A percentile compares a stretch with the other conserved stretches of the same genome.
phyloP scores from a whole-genome alignment of 2,797 vertebrate genomes.

The Malacoctenus gilli region DNA sequence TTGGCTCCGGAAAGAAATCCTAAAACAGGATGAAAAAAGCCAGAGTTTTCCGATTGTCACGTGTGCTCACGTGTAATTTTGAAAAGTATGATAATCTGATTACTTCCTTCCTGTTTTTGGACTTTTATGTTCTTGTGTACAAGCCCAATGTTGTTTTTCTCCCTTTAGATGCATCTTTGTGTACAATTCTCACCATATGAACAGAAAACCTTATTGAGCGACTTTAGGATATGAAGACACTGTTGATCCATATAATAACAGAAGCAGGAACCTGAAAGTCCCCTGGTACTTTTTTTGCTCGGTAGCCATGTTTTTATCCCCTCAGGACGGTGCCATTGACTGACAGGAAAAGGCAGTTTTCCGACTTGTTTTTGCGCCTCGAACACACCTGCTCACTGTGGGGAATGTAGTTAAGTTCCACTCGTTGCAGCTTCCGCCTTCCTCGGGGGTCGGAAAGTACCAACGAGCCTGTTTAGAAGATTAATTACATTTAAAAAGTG shows the following conservation, averaged over 20 bases:
- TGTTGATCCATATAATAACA: background rate
- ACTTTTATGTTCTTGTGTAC: too few species aligned
- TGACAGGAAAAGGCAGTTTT: slow-evolving; percentile 56
- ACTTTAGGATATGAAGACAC: too few species aligned
- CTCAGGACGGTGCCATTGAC: slow-evolving; percentile 33
- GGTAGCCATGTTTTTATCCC: slow-evolving; percentile 14
- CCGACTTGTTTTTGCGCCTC: slow-evolving; percentile 55
- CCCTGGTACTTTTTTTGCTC: slow-evolving; percentile 3
- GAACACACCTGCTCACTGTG: slow-evolving; percentile 51
- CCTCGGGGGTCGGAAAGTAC: slow-evolving; percentile 44
- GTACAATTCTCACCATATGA: too few species aligned
- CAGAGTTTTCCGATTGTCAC: too few species aligned
- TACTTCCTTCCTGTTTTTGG: too few species aligned
- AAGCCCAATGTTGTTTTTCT: too few species aligned
- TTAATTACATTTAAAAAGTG: slow-evolving; percentile 20
- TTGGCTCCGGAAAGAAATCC: too few species aligned
- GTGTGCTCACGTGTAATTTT: too few species aligned
- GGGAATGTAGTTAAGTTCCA: slow-evolving; percentile 55
- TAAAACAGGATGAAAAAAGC: too few species aligned
- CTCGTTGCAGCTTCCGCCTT: slow-evolving; percentile 50
- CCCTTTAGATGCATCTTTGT: too few species aligned
- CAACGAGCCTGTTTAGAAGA: slow-evolving; percentile 31
- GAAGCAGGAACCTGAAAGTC: slow-evolving; percentile 14
- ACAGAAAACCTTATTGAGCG: too few species aligned
- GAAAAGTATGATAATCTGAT: too few species aligned